phyloP scores from a whole-genome alignment of 2,113 vertebrate genomes.

The Cyprinodon brontotheroides region DNA sequence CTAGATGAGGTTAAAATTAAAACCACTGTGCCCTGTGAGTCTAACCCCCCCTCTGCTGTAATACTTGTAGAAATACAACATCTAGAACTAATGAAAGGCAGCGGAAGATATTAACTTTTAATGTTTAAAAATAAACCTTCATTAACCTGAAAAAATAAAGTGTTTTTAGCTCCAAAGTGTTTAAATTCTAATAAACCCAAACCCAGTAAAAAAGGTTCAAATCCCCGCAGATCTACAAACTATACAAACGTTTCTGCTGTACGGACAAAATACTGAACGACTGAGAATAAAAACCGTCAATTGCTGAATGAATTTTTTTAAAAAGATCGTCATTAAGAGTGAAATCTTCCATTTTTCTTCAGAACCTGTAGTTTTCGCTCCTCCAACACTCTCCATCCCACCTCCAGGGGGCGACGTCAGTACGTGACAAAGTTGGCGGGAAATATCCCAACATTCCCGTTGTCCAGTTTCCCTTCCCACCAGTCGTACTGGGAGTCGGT shows the following conservation, averaged over 20 bases:
- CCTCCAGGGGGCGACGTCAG: constrained; percentile 28
- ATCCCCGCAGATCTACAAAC: neutral
- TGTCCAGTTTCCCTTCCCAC: constrained; percentile 89
- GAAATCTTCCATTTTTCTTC: no score
- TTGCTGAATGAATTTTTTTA: neutral
- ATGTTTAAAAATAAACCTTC: no score
- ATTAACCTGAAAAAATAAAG: no score
- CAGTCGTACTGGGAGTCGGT: constrained; percentile 93
- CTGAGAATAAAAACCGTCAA: neutral
- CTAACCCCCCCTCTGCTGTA: neutral
- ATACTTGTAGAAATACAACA: neutral
- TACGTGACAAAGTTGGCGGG: constrained; percentile 93
- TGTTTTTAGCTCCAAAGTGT: no score
- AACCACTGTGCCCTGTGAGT: neutral
- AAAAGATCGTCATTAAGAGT: neutral
- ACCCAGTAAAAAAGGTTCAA: neutral
- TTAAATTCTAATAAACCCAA: neutral
- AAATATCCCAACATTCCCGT: constrained; percentile 90
- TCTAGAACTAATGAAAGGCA: neutral
- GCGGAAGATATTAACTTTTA: no score
- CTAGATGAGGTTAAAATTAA: neutral
- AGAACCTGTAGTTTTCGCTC: neutral
- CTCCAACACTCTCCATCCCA: neutral
- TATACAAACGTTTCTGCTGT: neutral
- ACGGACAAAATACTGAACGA: neutral